Percentiles rank a stretch among this genome's conserved stretches.
These are phyloP conservation scores for Aleadryas rufinucha DNA, from an alignment of 2,113 vertebrate genomes.

Conservation along the genomic window DNA sequence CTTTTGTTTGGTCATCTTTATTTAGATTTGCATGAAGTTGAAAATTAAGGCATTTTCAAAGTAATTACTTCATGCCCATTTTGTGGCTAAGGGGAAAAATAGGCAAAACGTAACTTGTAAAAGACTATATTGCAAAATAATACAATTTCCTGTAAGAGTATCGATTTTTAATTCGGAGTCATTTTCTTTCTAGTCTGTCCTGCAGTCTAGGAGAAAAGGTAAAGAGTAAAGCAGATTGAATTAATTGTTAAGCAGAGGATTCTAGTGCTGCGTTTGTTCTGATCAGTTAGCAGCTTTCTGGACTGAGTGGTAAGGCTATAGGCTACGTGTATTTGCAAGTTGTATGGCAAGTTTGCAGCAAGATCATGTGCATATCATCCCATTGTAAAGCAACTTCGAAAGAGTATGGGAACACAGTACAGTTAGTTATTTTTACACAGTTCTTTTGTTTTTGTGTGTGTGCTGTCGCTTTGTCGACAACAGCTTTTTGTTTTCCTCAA, in stretches of 20 bases:
- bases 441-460: slow-evolving; percentile 88
- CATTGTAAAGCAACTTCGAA: slow-evolving; percentile 93
- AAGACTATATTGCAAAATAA: slow-evolving; percentile 77
- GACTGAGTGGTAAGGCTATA: slow-evolving; percentile 77
- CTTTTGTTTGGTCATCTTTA: slow-evolving; percentile 84
- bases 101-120: slow-evolving; percentile 78
- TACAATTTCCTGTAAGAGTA: slow-evolving; percentile 75
- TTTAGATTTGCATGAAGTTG: slow-evolving; percentile 87
- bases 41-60: slow-evolving; percentile 84
- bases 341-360: slow-evolving; percentile 80
- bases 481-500: slow-evolving; percentile 99
- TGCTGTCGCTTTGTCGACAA: slow-evolving; percentile 99
- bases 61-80: slow-evolving; percentile 81
- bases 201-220: slow-evolving; percentile 81
- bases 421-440: slow-evolving; percentile 88
- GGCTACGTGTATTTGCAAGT: slow-evolving; percentile 77
- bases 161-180: slow-evolving; percentile 73
- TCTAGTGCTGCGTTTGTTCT: slow-evolving; percentile 78
- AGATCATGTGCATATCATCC: slow-evolving; percentile 94
- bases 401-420: slow-evolving; percentile 93
- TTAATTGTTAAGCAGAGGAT: slow-evolving; percentile 75
- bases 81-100: slow-evolving; percentile 78
- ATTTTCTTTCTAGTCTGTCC: slow-evolving; percentile 78
- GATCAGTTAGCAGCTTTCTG: slow-evolving; percentile 75
- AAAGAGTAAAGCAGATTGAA: slow-evolving; percentile 71